Base-by-base conservation (phyloP, 2,888 invertebrate species). In the Nowickia ferox region DNA sequence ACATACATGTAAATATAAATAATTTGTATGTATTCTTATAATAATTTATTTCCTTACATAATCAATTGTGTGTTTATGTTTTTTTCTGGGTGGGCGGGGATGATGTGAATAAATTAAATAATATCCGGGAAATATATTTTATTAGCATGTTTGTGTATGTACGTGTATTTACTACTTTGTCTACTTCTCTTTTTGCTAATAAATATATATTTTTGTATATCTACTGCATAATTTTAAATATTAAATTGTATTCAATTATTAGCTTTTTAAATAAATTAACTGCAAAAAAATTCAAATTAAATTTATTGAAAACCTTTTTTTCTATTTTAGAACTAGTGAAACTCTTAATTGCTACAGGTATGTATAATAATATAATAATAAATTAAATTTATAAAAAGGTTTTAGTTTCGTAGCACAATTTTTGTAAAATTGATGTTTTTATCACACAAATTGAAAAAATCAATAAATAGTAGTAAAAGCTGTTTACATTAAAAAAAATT, bases 301-400 rank as follows among this genome's bases (percentile, higher is more conserved):
- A 40, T 19, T 15, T 53, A 51, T 59, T 51, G 57, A 51, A 76
- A 72, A 59, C 66, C 65, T 65, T 77, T 75, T 22, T 69, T 19
- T 75, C 61, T 38, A 51, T 77, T 77, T 74, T 80, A 59, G 38
- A 59, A 74, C 65, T 66, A 61, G 40, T 80, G 80, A 80, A 80
- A 80, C 80, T 80, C 80, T 59, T 17, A 74, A 51, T 65, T 80
- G n/a, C 1, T 59, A n/a, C 38, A 11, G 30, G 6, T 38, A 11
- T 57, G 6, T 57, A 30, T 13, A 57, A 30, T 19, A 8, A 53
- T 53, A 9, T 53, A 53, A 17, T 30, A 30, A 6, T 30, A 30
- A 30, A 30, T 30, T 30, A 30, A 30, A 30, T 30, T 6, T 30
- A 30, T 6, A 6, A 30, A 30, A 6, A 30, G 0, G 0, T 30